Percentiles rank a stretch among this genome's conserved stretches.
Evolutionary conservation across 2,888 invertebrate genomes (phyloP).

Genomic region (Netelia fuscicornis): DNA sequence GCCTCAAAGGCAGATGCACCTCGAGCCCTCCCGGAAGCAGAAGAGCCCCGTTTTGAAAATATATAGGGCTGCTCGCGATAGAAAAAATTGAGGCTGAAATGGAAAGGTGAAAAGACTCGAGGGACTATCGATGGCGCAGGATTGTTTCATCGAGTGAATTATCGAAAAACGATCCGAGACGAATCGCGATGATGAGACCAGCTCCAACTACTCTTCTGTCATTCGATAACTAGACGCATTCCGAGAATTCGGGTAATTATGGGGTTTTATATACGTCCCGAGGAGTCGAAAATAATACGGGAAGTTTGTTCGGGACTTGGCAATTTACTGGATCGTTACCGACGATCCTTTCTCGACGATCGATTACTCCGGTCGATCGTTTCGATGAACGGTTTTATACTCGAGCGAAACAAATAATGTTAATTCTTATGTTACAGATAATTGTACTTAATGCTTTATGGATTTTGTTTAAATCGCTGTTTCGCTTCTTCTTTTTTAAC

Average conservation of each 20-base stretch:
- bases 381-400: neutral
- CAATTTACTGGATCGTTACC: slow-evolving; percentile 20
- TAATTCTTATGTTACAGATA: neutral
- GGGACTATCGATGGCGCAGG: neutral
- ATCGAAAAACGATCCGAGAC: slow-evolving; percentile 58
- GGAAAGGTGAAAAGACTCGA: slow-evolving; percentile 5
- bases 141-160: slow-evolving; percentile 28
- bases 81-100: slow-evolving; percentile 6
- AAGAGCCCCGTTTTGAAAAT: neutral
- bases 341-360: neutral
- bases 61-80: neutral
- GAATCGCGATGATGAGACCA: slow-evolving; percentile 33
- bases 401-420: neutral
- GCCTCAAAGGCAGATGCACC: slow-evolving; percentile 60
- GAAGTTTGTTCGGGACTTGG: slow-evolving; percentile 10
- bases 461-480: too few relatives aligned
- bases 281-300: slow-evolving; percentile 34
- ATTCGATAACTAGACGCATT: slow-evolving; percentile 50
- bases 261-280: slow-evolving; percentile 37
- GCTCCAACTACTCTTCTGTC: slow-evolving; percentile 26
- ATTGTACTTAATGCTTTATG: too few relatives aligned
- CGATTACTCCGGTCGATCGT: neutral
- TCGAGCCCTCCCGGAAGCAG: slow-evolving; percentile 57
- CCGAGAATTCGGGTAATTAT: slow-evolving; percentile 54
- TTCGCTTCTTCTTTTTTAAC: too few relatives aligned